phyloP scores from a whole-genome alignment of 2,797 vertebrate species.

The Hemitrygon akajei region DNA sequence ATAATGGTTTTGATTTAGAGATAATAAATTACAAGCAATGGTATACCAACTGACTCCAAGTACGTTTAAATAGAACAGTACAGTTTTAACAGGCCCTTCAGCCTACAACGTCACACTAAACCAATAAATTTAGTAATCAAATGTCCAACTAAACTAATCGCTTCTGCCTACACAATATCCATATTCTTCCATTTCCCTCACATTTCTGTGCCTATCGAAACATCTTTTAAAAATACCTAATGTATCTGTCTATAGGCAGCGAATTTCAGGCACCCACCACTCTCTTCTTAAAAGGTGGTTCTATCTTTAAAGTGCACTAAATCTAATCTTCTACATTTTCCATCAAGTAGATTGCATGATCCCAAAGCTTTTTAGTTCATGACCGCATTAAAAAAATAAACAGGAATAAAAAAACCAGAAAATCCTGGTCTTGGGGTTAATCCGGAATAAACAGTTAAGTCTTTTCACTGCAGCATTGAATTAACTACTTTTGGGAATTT shows the following conservation, averaged over 20 bases:
- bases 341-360: slow-evolving; percentile 11
- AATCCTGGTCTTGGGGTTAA: neutral
- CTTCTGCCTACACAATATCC: too few species aligned
- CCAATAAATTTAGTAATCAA: too few species aligned
- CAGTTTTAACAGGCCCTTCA: too few species aligned
- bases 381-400: slow-evolving; percentile 15
- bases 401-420: neutral
- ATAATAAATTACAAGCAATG: neutral
- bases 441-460: neutral
- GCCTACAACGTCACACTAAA: too few species aligned
- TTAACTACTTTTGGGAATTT: neutral
- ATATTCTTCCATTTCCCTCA: too few species aligned
- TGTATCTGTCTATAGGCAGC: too few species aligned
- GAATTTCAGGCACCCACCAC: too few species aligned
- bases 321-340: slow-evolving; percentile 14
- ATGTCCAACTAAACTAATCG: too few species aligned
- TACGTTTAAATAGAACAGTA: neutral
- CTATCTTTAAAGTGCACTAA: neutral
- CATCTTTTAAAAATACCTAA: too few species aligned
- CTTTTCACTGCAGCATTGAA: neutral
- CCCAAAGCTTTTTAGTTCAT: slow-evolving; percentile 26
- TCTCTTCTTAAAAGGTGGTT: neutral
- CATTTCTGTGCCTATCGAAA: too few species aligned
- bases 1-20: neutral
- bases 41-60: neutral